Evolutionary conservation across 1,140 invertebrate species (phyloP).

Genomic region (Cotesia glomerata): DNA sequence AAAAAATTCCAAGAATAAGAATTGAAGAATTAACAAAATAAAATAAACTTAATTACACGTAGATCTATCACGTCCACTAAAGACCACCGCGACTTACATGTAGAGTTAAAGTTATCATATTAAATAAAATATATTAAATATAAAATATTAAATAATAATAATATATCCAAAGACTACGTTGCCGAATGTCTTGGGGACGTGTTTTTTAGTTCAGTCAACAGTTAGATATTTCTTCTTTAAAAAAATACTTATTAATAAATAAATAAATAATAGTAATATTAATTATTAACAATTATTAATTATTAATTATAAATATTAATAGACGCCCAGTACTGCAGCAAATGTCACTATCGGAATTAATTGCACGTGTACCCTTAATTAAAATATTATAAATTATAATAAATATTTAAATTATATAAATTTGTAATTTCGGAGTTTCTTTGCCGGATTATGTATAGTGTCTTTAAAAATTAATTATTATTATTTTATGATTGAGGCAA

Average conservation of each 20-base stretch:
- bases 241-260: neutral
- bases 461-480: neutral
- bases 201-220: neutral
- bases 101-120: conserved; percentile 23
- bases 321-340: neutral
- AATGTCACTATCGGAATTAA: conserved; percentile 9
- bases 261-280: too few species aligned
- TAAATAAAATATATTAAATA: too few species aligned
- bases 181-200: conserved; percentile 28
- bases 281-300: too few species aligned
- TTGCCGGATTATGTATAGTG: neutral
- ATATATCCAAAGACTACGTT: conserved; percentile 38
- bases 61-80: neutral
- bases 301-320: too few species aligned
- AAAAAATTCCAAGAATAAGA: too few species aligned
- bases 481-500: neutral
- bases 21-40: too few species aligned
- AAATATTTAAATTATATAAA: conserved; percentile 1
- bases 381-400: neutral
- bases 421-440: conserved; percentile 4
- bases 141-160: conserved; percentile 14
- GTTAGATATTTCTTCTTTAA: too few species aligned
- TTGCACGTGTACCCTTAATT: neutral
- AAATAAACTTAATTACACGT: neutral
- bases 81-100: conserved; percentile 23